phyloP scores from a whole-genome alignment of 2,888 invertebrate species.

The Strigamia maritima region DNA sequence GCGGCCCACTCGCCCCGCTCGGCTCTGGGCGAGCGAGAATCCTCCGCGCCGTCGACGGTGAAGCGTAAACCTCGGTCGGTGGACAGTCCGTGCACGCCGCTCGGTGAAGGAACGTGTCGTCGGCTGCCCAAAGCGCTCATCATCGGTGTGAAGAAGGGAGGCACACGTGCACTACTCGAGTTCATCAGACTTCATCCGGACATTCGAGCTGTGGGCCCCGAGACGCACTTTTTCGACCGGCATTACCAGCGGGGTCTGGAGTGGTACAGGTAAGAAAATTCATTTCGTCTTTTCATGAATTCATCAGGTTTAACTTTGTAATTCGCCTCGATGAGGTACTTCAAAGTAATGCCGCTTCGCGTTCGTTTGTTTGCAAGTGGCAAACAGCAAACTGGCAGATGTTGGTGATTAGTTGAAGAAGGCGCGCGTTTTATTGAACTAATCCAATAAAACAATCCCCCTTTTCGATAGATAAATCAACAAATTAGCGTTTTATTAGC shows the following conservation, averaged over 20 bases:
- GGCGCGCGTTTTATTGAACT: neutral
- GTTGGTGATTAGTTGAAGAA: neutral
- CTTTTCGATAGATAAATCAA: neutral
- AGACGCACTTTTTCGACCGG: slow-evolving; percentile 85
- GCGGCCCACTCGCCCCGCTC: neutral
- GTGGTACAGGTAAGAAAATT: slow-evolving; percentile 70
- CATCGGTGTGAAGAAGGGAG: slow-evolving; percentile 94
- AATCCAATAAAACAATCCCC: neutral
- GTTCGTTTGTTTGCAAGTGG: neutral
- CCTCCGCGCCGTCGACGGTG: no score
- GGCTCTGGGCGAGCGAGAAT: neutral
- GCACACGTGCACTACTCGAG: slow-evolving; percentile 86
- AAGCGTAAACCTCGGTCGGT: no score
- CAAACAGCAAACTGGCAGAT: neutral
- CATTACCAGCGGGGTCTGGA: slow-evolving; percentile 70
- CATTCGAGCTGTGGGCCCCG: slow-evolving; percentile 84
- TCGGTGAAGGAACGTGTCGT: no score
- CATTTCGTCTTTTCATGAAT: no score
- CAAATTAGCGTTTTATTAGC: neutral
- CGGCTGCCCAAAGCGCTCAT: no score
- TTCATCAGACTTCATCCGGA: slow-evolving; percentile 87
- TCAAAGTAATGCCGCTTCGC: neutral
- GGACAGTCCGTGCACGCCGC: no score
- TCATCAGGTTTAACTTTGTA: no score
- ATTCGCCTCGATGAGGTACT: no score